These are phyloP conservation scores for Andrena flavipes DNA, from an alignment of 2,888 invertebrate species.

Conservation along the genomic window DNA sequence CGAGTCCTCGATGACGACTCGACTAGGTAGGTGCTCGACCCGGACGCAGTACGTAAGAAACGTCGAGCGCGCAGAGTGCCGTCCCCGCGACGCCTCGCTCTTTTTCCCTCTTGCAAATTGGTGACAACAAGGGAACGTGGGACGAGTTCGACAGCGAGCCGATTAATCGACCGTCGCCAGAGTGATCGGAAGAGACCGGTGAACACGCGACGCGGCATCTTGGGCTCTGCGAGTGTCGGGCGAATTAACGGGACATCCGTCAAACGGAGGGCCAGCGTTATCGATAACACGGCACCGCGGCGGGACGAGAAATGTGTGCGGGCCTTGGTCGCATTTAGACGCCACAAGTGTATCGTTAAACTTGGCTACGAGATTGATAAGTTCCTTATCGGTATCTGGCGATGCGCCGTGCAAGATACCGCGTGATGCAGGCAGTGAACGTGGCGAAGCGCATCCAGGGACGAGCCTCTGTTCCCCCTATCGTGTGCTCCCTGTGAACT, in stretches of 20 bases:
- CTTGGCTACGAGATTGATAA: background rate
- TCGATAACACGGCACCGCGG: conserved; percentile 35
- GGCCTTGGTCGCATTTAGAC: background rate
- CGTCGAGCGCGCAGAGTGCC: conserved; percentile 58
- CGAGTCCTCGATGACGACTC: conserved; percentile 81
- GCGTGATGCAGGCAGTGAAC: conserved; percentile 13
- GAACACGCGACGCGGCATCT: background rate
- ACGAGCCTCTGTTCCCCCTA: conserved; percentile 8
- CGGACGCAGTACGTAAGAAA: conserved; percentile 80
- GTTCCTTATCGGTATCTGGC: background rate
- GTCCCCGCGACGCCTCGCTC: conserved; percentile 50
- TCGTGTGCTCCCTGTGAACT: background rate
- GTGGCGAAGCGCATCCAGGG: conserved; percentile 19
- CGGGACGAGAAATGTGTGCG: conserved; percentile 12
- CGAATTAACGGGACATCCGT: background rate
- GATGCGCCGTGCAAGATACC: background rate
- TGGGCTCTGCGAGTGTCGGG: background rate
- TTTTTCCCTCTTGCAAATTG: conserved; percentile 2
- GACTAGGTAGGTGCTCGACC: conserved; percentile 81
- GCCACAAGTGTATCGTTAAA: background rate
- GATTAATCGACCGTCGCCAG: background rate
- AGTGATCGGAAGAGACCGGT: background rate
- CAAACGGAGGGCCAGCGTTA: background rate
- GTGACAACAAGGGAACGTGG: conserved; percentile 36
- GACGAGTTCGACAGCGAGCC: background rate